phyloP scores from a whole-genome alignment of 2,113 vertebrate genomes.

The Seriola aureovittata region DNA sequence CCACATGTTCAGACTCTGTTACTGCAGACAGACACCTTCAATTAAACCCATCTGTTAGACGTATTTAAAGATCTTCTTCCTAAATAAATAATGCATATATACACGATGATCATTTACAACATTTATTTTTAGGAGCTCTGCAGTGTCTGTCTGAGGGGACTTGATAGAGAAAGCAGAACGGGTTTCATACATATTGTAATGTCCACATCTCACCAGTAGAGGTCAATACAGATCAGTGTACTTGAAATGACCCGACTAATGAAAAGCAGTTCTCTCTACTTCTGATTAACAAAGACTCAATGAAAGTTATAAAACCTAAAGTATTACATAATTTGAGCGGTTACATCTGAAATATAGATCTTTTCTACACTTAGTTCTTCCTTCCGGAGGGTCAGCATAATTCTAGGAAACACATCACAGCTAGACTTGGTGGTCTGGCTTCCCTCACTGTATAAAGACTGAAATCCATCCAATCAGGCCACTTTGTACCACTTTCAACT shows the following conservation, averaged over 20 bases:
- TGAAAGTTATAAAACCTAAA: background rate
- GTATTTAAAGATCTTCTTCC: background rate
- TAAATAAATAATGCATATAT: background rate
- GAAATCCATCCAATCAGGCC: background rate
- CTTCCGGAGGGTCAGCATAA: background rate
- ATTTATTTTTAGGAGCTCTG: background rate
- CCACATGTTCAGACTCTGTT: background rate
- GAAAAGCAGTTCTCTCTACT: background rate
- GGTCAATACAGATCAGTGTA: slow-evolving; percentile 25
- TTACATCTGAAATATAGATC: background rate
- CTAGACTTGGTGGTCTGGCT: background rate
- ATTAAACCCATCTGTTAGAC: background rate
- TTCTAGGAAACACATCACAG: background rate
- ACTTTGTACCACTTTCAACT: background rate
- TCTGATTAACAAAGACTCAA: background rate
- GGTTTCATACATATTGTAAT: slow-evolving; percentile 5
- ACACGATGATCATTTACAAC: background rate
- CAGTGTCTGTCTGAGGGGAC: background rate
- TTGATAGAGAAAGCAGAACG: too few relatives aligned
- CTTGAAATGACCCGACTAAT: background rate
- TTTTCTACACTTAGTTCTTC: background rate
- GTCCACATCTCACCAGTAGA: slow-evolving; percentile 40
- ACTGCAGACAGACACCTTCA: background rate
- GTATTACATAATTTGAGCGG: background rate
- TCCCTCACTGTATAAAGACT: background rate